A percentile compares a stretch with the other conserved stretches of the same genome.
Conservation (phyloP, 37 sponge, comb jelly and placozoan genomes). For the Spongilla lacustris region DNA sequence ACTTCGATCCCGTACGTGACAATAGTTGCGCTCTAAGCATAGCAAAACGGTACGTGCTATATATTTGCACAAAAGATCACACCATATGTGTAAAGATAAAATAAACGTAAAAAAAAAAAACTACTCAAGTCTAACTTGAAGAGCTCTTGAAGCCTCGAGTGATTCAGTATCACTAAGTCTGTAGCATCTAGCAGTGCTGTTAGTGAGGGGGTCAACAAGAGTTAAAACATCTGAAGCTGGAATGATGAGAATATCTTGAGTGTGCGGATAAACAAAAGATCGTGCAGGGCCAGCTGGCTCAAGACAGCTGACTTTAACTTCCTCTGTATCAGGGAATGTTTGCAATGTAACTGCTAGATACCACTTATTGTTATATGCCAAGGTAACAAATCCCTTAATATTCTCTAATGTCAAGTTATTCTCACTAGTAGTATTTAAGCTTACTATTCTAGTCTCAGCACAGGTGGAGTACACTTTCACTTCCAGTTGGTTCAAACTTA, state of each 20-base stretch:
- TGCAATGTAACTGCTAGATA: background rate
- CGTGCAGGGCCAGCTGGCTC: constrained; percentile 38
- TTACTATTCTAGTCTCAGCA: background rate
- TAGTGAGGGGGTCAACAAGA: background rate
- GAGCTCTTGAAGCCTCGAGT: background rate
- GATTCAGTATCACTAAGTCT: background rate
- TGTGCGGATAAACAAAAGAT: constrained; percentile 29
- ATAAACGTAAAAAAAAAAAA: background rate
- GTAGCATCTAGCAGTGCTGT: background rate
- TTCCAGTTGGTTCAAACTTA: constrained; percentile 3
- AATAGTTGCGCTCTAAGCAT: background rate
- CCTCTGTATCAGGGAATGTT: background rate
- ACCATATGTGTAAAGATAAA: background rate
- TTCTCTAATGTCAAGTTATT: background rate
- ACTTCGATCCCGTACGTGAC: no score
- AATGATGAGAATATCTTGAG: constrained; percentile 8
- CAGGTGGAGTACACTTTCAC: constrained; percentile 1
- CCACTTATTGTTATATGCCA: background rate
- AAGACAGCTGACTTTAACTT: constrained; percentile 29
- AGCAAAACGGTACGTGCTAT: background rate
- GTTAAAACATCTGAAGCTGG: background rate
- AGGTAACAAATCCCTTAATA: background rate
- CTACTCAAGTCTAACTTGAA: background rate
- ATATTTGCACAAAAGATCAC: background rate
- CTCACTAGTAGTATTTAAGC: background rate